These are phyloP conservation scores for Mesorhabditis belari DNA, from an alignment of 2,888 invertebrate genomes.

Conservation along the genomic window DNA sequence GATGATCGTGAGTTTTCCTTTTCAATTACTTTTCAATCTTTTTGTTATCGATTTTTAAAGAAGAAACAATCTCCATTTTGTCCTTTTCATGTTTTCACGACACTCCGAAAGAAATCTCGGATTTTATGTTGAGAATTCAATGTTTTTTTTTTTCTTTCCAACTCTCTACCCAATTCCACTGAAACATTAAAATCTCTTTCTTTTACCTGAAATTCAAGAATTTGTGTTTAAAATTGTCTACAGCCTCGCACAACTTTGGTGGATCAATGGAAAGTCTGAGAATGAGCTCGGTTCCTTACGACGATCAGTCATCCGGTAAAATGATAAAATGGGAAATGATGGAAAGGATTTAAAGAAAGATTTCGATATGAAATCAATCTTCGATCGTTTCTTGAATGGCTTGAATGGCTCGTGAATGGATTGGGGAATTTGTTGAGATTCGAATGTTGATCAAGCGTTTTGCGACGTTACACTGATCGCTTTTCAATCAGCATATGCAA, in stretches of 20 bases:
- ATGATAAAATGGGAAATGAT: neutral
- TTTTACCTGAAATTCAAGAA: neutral
- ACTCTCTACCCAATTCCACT: neutral
- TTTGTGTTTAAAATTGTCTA: neutral
- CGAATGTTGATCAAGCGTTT: too few relatives aligned
- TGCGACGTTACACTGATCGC: too few relatives aligned
- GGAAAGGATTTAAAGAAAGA: neutral
- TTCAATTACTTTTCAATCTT: neutral
- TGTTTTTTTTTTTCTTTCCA: neutral
- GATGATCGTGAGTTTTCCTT: constrained; percentile 28
- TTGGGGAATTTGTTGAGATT: too few relatives aligned
- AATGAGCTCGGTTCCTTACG: constrained; percentile 46
- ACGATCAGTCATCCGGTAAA: constrained; percentile 17
- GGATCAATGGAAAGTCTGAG: constrained; percentile 46
- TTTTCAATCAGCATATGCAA: too few relatives aligned
- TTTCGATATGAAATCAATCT: neutral
- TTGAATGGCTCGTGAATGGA: too few relatives aligned
- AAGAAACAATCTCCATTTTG: too few relatives aligned
- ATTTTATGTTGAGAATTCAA: neutral
- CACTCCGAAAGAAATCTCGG: neutral
- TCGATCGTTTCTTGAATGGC: too few relatives aligned
- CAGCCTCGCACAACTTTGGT: constrained; percentile 4
- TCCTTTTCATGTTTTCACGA: too few relatives aligned
- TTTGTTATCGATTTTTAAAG: too few relatives aligned
- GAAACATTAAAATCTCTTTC: neutral